Evolutionary conservation across 2,113 vertebrate species (phyloP).

Genomic region (Takifugu bimaculatus): DNA sequence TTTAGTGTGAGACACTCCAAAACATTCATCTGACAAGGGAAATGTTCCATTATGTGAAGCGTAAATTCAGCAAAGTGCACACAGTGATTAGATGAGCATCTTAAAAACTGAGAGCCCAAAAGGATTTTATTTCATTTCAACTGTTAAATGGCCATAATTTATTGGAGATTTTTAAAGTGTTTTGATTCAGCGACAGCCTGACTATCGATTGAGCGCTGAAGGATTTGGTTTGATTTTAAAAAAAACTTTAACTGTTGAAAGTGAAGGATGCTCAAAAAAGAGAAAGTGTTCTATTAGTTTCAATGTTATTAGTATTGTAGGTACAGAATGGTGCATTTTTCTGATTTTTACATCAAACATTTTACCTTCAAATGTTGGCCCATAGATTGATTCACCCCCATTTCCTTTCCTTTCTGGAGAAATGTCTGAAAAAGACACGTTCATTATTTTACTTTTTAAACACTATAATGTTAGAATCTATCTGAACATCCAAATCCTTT

Average conservation of each 20-base stretch:
- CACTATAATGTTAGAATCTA: background rate
- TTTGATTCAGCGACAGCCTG: too few relatives aligned
- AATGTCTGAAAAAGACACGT: conserved; percentile 76
- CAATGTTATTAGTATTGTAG: background rate
- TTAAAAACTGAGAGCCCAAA: too few relatives aligned
- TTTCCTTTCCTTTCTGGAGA: conserved; percentile 72
- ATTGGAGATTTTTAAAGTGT: too few relatives aligned
- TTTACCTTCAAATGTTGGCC: conserved; percentile 81
- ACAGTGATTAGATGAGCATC: too few relatives aligned
- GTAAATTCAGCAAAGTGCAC: too few relatives aligned
- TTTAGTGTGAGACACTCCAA: conserved; percentile 78
- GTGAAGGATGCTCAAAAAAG: background rate
- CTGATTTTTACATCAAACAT: background rate
- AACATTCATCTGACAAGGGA: conserved; percentile 80
- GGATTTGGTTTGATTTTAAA: background rate
- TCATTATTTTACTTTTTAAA: too few relatives aligned
- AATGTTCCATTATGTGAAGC: background rate
- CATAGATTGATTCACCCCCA: conserved; percentile 84
- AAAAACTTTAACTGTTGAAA: background rate
- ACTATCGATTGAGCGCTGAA: too few relatives aligned
- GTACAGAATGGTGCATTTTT: background rate
- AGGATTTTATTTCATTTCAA: too few relatives aligned
- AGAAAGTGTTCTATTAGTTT: too few relatives aligned
- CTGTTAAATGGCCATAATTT: too few relatives aligned
- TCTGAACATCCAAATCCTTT: too few relatives aligned